A percentile compares a stretch with the other conserved stretches of the same genome.
Evolutionary conservation across 2,113 vertebrate species (phyloP).

Genomic region (Balaenoptera acutorostrata): DNA sequence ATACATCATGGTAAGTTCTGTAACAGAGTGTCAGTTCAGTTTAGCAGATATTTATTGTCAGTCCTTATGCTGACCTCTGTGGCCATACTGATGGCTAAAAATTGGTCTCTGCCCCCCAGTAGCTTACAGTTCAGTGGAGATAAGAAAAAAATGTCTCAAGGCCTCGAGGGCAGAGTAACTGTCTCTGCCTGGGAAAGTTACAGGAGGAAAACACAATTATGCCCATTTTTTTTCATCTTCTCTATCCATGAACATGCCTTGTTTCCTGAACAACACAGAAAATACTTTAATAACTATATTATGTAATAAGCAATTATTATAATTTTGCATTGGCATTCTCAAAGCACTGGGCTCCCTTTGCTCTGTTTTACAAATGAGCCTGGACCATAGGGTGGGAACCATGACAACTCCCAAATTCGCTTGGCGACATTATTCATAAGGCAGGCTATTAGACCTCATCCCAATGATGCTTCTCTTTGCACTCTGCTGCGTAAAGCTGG

Average conservation of each 20-base stretch:
- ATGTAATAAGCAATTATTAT: slow-evolving; percentile 47
- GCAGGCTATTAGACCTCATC: background rate
- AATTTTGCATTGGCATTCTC: slow-evolving; percentile 30
- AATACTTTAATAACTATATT: slow-evolving; percentile 40
- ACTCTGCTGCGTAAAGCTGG: background rate
- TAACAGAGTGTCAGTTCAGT: background rate
- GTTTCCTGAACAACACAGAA: slow-evolving; percentile 20
- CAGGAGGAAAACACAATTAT: background rate
- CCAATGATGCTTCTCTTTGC: background rate
- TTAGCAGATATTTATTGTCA: slow-evolving; percentile 9
- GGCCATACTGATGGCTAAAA: background rate
- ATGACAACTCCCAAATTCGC: slow-evolving; percentile 17
- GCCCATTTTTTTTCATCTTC: background rate
- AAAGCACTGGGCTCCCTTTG: slow-evolving; percentile 23
- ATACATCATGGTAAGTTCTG: background rate
- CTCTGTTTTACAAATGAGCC: slow-evolving; percentile 40
- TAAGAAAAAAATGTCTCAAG: background rate
- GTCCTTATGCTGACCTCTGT: background rate
- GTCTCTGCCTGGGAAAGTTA: slow-evolving; percentile 33
- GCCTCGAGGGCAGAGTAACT: background rate
- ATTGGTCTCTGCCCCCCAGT: background rate
- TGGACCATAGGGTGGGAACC: background rate
- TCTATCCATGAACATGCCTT: background rate
- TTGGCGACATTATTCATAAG: background rate
- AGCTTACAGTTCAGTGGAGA: background rate